Base-by-base conservation (phyloP, 1,140 invertebrate species). In the Venturia canescens region DNA sequence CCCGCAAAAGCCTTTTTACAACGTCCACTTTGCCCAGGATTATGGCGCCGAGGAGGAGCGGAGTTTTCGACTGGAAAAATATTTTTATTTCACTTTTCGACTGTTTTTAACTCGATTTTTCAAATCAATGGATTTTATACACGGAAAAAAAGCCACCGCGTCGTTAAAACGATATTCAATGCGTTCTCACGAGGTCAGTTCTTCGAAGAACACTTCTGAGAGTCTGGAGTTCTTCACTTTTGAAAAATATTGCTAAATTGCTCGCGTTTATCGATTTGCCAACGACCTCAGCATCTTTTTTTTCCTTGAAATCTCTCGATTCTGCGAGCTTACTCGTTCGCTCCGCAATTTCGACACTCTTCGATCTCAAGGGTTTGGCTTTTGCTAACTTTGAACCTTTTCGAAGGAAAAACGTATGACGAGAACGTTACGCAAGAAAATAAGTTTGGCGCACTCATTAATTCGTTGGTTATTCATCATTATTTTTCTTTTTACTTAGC, bases 11-110 rank as follows among this genome's bases (percentile, higher is more conserved):
- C 74, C 76, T 84, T 63, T 86, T 86, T 11, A 87, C 86, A 21
- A 86, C 50, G 44, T 86, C 84, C 53, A 82, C 83, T 76, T 84
- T 87, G 16, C 83, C 83, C 44, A 87, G 79, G 34, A 83, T 82
- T 16, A 87, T 83, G 21, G 85, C 83, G 11, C 84, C 86, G 7
- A 83, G 71, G 0, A 86, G 80, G 13, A 81, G 38, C 21, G 83
- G 82, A 18, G 79, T 72, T 26, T 84, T 83, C 29, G 76, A 79
- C 86, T 87, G 76, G 18, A 80, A 84, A 53, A 23, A 69, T 48
- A 57, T 31, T 60, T 78, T 34, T 1, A 29, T 26, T 44, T 38
- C 31, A 48, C 50, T 63, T 18, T 78, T 66, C 11, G 34, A 38
- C 31, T 63, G 27, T 11, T 63, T 63, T 63, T 63, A 7, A 26